Conservation (phyloP, 2,797 vertebrate species). For the Luscinia luscinia region DNA sequence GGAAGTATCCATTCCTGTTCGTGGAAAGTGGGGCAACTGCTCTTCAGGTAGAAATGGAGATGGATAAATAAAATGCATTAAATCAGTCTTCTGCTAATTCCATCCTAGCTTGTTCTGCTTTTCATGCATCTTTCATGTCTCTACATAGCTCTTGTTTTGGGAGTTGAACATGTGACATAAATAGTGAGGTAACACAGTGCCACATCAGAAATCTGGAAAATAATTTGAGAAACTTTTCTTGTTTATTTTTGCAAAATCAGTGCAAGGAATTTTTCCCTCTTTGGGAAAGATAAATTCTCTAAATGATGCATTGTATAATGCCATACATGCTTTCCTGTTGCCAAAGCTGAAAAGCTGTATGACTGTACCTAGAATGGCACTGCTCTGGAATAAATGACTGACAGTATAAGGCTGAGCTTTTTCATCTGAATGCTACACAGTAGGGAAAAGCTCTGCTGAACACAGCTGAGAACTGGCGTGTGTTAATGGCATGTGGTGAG, state of each 20-base stretch:
- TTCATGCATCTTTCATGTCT: fast-evolving
- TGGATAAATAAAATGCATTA: neutral
- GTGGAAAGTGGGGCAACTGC: neutral
- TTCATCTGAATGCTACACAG: neutral
- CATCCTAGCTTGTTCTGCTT: neutral
- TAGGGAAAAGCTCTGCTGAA: neutral
- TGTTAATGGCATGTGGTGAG: neutral
- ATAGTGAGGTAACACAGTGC: neutral
- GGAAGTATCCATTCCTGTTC: neutral
- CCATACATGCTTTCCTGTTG: neutral
- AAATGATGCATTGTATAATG: neutral
- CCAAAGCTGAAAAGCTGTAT: neutral
- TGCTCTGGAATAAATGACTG: neutral
- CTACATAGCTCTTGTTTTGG: neutral
- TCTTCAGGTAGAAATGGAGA: neutral
- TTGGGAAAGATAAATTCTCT: neutral
- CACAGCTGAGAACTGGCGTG: neutral
- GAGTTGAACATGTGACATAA: neutral
- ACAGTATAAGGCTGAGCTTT: neutral
- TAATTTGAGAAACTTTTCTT: neutral
- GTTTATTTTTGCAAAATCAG: neutral
- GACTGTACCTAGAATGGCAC: neutral
- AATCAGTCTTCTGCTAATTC: neutral
- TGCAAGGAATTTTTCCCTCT: neutral
- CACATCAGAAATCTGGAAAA: neutral